phyloP scores from a whole-genome alignment of 2,797 vertebrate genomes.

The Uromys caudimaculatus region DNA sequence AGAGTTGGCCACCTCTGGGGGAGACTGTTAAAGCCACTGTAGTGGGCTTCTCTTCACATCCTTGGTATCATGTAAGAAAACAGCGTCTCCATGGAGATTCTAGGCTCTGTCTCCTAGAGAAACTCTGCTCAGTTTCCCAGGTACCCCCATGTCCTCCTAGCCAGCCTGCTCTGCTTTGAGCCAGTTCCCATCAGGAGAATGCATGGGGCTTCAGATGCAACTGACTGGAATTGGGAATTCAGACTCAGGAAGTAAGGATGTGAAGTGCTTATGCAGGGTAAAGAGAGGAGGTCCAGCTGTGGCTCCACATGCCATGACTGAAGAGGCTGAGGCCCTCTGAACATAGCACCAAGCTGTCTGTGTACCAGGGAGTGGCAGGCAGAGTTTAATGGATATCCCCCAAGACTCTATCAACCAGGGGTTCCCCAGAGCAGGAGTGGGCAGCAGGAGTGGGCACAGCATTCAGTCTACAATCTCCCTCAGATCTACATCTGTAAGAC shows the following conservation, averaged over 20 bases:
- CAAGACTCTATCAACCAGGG: neutral
- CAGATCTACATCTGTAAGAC: neutral
- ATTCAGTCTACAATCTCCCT: neutral
- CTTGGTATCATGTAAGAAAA: neutral
- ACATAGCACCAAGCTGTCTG: neutral
- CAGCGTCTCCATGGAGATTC: rapidly evolving
- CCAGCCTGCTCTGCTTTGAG: neutral
- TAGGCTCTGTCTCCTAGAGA: neutral
- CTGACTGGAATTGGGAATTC: neutral
- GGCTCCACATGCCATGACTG: neutral
- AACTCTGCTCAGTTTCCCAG: neutral
- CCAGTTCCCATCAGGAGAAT: neutral
- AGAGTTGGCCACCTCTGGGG: neutral
- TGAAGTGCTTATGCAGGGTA: too few relatives aligned
- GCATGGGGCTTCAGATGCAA: neutral
- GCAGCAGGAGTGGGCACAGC: neutral
- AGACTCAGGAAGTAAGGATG: neutral
- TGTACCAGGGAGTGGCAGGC: neutral
- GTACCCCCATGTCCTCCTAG: too few relatives aligned
- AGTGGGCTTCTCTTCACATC: neutral
- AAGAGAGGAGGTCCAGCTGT: neutral
- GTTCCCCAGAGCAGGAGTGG: neutral
- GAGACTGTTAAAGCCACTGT: neutral
- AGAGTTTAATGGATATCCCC: neutral
- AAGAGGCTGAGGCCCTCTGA: neutral